These are phyloP conservation scores for Oreochromis niloticus DNA, from an alignment of 2,113 vertebrate genomes.

Conservation along the genomic window DNA sequence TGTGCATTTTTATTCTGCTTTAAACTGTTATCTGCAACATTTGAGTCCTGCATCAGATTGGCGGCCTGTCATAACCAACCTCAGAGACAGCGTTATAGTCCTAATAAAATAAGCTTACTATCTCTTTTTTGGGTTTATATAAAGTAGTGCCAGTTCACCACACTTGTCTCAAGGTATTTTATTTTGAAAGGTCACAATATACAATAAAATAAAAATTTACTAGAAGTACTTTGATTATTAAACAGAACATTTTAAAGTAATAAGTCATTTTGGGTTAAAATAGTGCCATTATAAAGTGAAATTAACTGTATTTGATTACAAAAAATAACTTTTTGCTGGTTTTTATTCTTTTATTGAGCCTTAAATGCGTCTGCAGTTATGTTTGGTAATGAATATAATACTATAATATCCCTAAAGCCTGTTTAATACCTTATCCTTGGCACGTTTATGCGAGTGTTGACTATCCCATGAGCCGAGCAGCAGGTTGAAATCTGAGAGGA, in stretches of 20 bases:
- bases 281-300: neutral
- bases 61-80: neutral
- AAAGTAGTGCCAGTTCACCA: neutral
- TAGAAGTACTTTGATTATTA: neutral
- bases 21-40: neutral
- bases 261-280: fast-evolving
- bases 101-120: neutral
- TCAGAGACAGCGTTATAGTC: neutral
- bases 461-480: neutral
- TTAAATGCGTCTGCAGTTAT: neutral
- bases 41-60: fast-evolving
- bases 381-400: neutral
- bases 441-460: neutral
- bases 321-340: neutral
- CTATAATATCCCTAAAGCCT: neutral
- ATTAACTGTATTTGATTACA: neutral
- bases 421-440: neutral
- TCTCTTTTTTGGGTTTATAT: neutral
- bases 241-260: neutral
- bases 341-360: neutral
- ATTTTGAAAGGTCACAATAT: neutral
- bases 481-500: neutral
- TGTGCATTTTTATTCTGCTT: neutral
- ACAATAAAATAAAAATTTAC: neutral
- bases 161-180: neutral